Evolutionary conservation across 2,797 vertebrate genomes (phyloP).

Genomic region (Lacerta agilis): DNA sequence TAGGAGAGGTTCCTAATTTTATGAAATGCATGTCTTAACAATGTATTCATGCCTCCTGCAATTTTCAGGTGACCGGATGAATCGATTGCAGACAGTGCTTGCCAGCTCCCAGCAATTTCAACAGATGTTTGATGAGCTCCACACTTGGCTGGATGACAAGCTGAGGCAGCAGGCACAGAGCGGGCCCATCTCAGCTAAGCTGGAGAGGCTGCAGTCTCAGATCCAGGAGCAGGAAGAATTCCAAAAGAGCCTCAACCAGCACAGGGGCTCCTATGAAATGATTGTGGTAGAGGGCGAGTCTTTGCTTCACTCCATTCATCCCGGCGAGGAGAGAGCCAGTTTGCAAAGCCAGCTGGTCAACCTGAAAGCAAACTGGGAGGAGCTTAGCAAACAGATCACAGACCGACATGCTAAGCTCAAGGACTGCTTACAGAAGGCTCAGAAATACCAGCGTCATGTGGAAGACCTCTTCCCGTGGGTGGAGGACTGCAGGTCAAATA

Average conservation of each 20-base stretch:
- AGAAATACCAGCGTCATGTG: constrained; percentile 87
- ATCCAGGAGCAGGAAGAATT: constrained; percentile 90
- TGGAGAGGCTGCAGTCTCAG: constrained; percentile 84
- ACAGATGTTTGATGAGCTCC: constrained; percentile 97
- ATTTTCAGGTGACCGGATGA: constrained; percentile 90
- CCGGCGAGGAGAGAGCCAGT: constrained; percentile 86
- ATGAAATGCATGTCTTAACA: constrained; percentile 49
- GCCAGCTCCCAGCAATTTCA: constrained; percentile 98
- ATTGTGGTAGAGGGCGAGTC: constrained; percentile 90
- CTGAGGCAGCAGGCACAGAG: constrained; percentile 77
- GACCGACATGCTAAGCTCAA: constrained; percentile 86
- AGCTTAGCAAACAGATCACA: constrained; percentile 82
- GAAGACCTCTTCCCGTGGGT: constrained; percentile 90
- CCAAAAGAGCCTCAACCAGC: constrained; percentile 90
- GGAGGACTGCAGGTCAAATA: constrained; percentile 84
- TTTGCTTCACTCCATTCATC: constrained; percentile 87
- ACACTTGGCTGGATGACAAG: constrained; percentile 90
- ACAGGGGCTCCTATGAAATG: constrained; percentile 95
- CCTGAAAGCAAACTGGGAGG: constrained; percentile 91
- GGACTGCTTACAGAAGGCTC: constrained; percentile 88
- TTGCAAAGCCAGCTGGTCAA: constrained; percentile 86
- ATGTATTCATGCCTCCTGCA: constrained; percentile 31
- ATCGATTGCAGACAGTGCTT: constrained; percentile 92
- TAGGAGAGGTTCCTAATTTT: constrained; percentile 51
- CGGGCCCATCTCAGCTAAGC: constrained; percentile 87